Conservation (phyloP, 2,888 invertebrate species). For the Eupithecia subumbrata region DNA sequence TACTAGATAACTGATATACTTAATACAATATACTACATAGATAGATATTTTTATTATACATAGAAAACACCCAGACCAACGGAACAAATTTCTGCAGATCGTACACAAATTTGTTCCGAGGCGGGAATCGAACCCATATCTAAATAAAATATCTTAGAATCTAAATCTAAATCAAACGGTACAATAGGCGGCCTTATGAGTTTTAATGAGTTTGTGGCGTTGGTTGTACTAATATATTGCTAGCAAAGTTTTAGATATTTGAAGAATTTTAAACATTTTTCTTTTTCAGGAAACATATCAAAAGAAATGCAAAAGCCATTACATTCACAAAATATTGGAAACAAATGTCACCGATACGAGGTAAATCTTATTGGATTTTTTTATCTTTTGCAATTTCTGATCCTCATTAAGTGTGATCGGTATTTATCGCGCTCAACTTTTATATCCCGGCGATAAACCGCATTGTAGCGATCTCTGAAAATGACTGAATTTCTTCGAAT, state of each 20-base stretch:
- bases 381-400: neutral
- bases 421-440: neutral
- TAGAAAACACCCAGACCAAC: no score
- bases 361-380: constrained; percentile 54
- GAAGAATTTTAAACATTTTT: constrained; percentile 15
- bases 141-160: no score
- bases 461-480: neutral
- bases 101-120: no score
- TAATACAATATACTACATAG: no score
- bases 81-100: no score
- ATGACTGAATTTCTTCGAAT: no score
- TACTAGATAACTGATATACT: no score
- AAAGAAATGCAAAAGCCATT: constrained; percentile 88
- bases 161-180: no score
- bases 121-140: no score
- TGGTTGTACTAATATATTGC: neutral
- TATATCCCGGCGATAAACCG: neutral
- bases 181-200: no score
- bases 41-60: no score
- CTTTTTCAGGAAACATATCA: constrained; percentile 88
- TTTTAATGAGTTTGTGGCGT: neutral
- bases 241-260: neutral
- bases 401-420: neutral
- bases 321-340: constrained; percentile 80
- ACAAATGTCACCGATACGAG: constrained; percentile 82